Base-by-base conservation (phyloP, 1,140 invertebrate genomes). In the Drosophila asahinai region DNA sequence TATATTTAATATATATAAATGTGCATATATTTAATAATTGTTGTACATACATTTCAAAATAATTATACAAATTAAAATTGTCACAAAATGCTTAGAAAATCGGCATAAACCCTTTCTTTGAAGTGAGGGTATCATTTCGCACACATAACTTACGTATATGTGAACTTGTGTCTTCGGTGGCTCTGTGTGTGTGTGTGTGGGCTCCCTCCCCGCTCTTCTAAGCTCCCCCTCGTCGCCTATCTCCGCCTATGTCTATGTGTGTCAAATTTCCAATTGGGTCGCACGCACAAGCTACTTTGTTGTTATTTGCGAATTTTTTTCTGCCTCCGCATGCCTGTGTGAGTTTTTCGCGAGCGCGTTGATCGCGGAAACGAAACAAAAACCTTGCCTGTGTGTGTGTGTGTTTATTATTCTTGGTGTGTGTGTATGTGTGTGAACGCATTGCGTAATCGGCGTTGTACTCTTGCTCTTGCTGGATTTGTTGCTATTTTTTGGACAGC, bases 311-410 rank as follows among this genome's bases (percentile, higher is more conserved):
- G 61, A 83, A 89, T 89, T 84, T 87, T 70, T 83, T 59, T 59
- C 33, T 57, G 9, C 33, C 19, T 65, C 9, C 14, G 25, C 54
- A 4, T 62, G 55, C 8, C 45, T 63, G 48, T 80, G 79, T 55
- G 66, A 42, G 48, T 74, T 78, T 83, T 81, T 76, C 57, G 75
- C 83, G 52, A 77, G 64, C 75, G 66, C 83, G 80, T 77, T 77
- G 86, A 90, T 91, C 86, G 80, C 86, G 86, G 82, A 91, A 90
- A 90, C 82, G 86, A 90, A 91, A 86, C 86, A 82, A 86, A 90
- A 77, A 73, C 66, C 38, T 70, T 67, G 48, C 11, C 60, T 38
- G 22, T 52, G 19, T 27, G 19, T 27, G 19, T 25, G 22, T 45
- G 65, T 38, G 47, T 38, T 71, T 80, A 22, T 49, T 60, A 36